These are phyloP conservation scores for Pseudococcus jackbeardsleyi DNA, from an alignment of 2,888 invertebrate genomes.

Conservation along the genomic window DNA sequence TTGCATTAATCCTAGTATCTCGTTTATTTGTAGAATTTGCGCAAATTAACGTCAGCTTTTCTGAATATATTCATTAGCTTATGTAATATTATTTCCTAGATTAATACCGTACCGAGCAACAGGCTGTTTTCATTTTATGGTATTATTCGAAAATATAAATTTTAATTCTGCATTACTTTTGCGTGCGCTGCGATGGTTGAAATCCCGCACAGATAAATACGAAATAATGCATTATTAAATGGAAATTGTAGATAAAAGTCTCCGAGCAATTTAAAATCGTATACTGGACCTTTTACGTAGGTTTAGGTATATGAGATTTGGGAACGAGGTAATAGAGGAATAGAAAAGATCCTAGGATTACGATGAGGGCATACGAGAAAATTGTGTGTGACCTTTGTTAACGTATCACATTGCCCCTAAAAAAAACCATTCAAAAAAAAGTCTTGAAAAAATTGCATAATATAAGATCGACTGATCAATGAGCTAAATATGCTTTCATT, in stretches of 20 bases:
- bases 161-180: slow-evolving; percentile 47
- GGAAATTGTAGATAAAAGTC: slow-evolving; percentile 9
- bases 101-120: slow-evolving; percentile 41
- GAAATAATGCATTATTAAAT: slow-evolving; percentile 38
- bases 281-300: neutral
- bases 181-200: neutral
- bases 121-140: slow-evolving; percentile 49
- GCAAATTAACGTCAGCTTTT: slow-evolving; percentile 63
- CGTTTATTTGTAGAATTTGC: slow-evolving; percentile 60
- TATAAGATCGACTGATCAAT: neutral
- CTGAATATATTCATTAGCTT: slow-evolving; percentile 59
- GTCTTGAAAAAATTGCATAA: neutral
- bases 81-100: slow-evolving; percentile 51
- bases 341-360: slow-evolving; percentile 16
- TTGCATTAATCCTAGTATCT: slow-evolving; percentile 63
- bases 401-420: too few species aligned
- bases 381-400: too few species aligned
- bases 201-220: slow-evolving; percentile 24
- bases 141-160: slow-evolving; percentile 56
- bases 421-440: neutral
- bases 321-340: neutral
- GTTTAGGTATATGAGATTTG: neutral
- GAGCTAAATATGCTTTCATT: neutral
- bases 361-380: neutral
- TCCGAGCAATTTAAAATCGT: slow-evolving; percentile 2